Evolutionary conservation across 2,113 vertebrate species (phyloP).

Genomic region (Phalacrocorax aristotelis): DNA sequence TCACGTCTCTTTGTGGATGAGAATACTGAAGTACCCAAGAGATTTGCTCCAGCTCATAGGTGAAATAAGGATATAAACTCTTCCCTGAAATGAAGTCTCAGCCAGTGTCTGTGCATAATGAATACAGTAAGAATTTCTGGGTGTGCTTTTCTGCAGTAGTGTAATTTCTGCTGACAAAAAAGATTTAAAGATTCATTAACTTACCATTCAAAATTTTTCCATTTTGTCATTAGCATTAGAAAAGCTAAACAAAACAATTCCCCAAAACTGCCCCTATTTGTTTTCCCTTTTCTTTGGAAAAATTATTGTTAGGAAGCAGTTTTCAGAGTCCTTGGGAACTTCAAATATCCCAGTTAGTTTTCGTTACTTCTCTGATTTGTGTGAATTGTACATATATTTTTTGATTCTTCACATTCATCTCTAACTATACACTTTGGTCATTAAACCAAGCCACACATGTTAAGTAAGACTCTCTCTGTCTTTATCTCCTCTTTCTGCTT

Average conservation of each 20-base stretch:
- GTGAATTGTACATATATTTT: not conserved
- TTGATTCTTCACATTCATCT: not conserved
- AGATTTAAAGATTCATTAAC: not conserved
- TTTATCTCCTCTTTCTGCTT: not conserved
- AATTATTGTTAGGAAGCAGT: not conserved
- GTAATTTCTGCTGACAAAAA: not conserved
- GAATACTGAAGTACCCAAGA: not conserved
- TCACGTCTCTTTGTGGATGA: not conserved
- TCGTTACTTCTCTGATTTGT: not conserved
- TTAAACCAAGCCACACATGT: not conserved
- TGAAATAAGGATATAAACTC: not conserved
- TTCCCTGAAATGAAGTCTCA: not conserved
- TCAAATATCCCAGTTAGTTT: not conserved
- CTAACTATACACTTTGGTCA: not conserved
- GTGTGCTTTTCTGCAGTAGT: not conserved
- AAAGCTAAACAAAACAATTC: not conserved
- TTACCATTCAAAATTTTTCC: not conserved
- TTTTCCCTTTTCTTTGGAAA: not conserved
- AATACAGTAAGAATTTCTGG: not conserved
- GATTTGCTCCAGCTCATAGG: not conserved
- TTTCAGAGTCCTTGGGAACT: not conserved
- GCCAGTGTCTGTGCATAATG: not conserved
- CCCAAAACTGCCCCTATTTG: not conserved
- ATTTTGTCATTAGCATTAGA: not conserved
- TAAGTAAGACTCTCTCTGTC: not conserved